Conservation (phyloP, 2,113 vertebrate species). For the Actenoides lindsayi region DNA sequence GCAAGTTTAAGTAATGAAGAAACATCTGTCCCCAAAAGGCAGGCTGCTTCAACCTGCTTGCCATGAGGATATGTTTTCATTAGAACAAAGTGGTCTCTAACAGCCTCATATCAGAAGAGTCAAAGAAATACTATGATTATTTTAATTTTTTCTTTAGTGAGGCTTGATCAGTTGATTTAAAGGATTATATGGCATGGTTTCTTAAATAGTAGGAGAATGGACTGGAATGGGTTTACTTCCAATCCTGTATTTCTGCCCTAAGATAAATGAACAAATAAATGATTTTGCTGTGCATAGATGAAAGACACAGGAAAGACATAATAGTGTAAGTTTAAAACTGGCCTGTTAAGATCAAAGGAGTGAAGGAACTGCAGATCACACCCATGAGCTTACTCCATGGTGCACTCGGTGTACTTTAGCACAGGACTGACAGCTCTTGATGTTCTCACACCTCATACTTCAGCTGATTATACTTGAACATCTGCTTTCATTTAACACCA, state of each 20-base stretch:
- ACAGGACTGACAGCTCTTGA: background rate
- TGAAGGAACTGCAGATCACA: background rate
- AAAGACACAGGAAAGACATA: background rate
- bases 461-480: background rate
- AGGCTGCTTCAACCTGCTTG: background rate
- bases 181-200: background rate
- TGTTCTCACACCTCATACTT: background rate
- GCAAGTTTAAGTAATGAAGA: background rate
- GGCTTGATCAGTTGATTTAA: background rate
- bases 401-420: background rate
- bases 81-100: background rate
- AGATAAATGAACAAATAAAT: background rate
- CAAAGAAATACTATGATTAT: background rate
- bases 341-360: background rate
- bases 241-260: background rate
- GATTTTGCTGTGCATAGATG: background rate
- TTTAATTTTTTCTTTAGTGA: background rate
- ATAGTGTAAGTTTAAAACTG: background rate
- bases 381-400: background rate
- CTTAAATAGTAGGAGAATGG: background rate
- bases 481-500: background rate
- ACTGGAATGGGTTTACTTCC: background rate
- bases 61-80: background rate
- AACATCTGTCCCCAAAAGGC: background rate
- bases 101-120: background rate